Evolutionary conservation across 92 coral and sea anemone genomes (phyloP), one percentile per base, ranked within the genome.

Genomic region (Diadumene lineata): DNA sequence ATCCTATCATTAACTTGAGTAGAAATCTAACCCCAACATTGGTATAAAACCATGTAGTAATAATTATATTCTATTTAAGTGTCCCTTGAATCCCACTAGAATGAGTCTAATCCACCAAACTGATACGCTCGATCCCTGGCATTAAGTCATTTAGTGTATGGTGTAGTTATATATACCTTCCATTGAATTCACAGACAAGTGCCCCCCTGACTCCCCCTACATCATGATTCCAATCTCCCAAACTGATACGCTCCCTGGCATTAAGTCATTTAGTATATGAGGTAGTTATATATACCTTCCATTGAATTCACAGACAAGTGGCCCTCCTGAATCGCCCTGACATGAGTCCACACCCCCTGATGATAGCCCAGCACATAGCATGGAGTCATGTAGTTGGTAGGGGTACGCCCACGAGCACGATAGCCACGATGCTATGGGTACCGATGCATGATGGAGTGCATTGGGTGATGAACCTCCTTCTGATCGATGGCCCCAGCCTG

Each of bases 141-240:
- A 48, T 48, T 48, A 48, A 48, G 56, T 19, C 19, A 19, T 48
- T 19, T 48, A 48, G 19, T 48, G n/a, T n/a, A n/a, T 38, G 48
- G 13, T 6, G 48, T n/a, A 38, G 48, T 6, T 38, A 13, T 38
- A 69, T 43, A 43, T 50, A 50, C 74, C 74, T 69, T 69, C 74
- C 74, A 21, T 69, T 69, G 60, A 69, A 69, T 57, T 69, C 74
- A 28, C 74, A 69, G 43, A 69, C 74, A n/a, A 69, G 74, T 24
- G 74, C 4, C 74, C n/a, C n/a, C n/a, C n/a, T n/a, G n/a, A n/a
- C n/a, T n/a, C n/a, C n/a, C n/a, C n/a, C n/a, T n/a, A n/a, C n/a
- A n/a, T 21, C 74, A n/a, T n/a, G n/a, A n/a, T n/a, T n/a, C n/a
- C n/a, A n/a, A n/a, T n/a, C n/a, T n/a, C n/a, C n/a, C n/a, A n/a